phyloP scores from a whole-genome alignment of 2,113 vertebrate genomes.

The Bubo scandiacus region DNA sequence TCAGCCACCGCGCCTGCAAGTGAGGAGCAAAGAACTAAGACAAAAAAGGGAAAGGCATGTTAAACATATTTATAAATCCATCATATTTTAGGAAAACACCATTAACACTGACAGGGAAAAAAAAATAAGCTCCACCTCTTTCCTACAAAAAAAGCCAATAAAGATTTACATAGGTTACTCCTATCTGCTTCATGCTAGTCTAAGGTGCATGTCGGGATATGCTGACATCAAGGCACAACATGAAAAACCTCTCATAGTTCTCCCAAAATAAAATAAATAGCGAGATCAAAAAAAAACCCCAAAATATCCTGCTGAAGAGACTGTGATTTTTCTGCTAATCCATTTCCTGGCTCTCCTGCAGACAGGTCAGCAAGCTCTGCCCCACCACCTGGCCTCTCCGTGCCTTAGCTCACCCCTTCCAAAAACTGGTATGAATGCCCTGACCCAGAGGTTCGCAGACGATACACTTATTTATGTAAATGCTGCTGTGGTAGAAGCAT shows the following conservation, averaged over 20 bases:
- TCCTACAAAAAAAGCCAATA: constrained; percentile 23
- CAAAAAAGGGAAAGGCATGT: constrained; percentile 70
- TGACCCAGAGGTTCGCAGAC: background rate
- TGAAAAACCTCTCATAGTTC: background rate
- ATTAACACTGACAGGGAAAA: constrained; percentile 21
- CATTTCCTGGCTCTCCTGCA: background rate
- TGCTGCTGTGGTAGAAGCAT: background rate
- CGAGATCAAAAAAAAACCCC: background rate
- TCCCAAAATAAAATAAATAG: background rate
- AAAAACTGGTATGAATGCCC: fast-evolving
- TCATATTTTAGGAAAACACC: constrained; percentile 70
- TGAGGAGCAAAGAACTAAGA: constrained; percentile 66
- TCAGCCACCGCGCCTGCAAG: constrained; percentile 62
- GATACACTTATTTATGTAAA: background rate
- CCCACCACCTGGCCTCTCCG: background rate
- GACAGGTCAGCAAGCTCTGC: fast-evolving
- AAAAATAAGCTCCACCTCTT: constrained; percentile 31
- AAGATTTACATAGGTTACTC: constrained; percentile 47
- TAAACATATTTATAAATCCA: constrained; percentile 70
- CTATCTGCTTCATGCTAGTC: background rate
- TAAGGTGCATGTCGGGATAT: background rate
- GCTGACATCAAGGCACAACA: constrained; percentile 12
- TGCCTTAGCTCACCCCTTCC: background rate
- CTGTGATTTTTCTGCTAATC: too few species aligned
- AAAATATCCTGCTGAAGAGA: background rate